These are phyloP conservation scores for Sturnus vulgaris DNA, from an alignment of 2,113 vertebrate genomes.

Conservation along the genomic window DNA sequence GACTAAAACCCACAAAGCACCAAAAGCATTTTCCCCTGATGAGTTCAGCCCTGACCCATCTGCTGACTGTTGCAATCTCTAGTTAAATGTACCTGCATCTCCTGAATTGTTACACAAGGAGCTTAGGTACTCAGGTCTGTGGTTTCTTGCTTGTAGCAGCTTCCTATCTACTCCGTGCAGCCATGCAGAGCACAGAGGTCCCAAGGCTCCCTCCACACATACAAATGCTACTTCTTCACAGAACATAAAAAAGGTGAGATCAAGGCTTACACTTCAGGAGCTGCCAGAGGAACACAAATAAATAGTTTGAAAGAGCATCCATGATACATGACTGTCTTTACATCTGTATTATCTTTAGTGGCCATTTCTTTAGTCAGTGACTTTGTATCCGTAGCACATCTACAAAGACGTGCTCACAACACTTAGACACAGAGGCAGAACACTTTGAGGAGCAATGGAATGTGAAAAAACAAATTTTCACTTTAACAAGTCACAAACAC, in stretches of 20 bases:
- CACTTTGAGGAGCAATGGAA: background rate
- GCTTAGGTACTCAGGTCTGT: background rate
- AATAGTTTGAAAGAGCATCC: background rate
- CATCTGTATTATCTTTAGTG: background rate
- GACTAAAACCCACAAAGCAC: background rate
- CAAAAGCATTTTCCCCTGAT: background rate
- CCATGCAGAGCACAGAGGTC: background rate
- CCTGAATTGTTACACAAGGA: background rate
- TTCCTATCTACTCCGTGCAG: background rate
- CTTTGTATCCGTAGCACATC: background rate
- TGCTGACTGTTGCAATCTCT: background rate
- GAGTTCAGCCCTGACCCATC: background rate
- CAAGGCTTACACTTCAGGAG: background rate
- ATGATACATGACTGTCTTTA: fast-evolving
- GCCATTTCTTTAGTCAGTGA: background rate
- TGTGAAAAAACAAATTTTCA: background rate
- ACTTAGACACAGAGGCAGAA: background rate
- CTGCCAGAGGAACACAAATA: background rate
- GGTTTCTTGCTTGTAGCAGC: background rate
- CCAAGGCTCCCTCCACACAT: background rate
- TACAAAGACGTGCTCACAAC: background rate
- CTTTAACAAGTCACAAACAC: background rate
- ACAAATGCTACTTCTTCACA: background rate
- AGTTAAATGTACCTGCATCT: background rate
- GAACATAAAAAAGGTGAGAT: background rate